Percentiles rank a stretch among this genome's conserved stretches.
Evolutionary conservation across 1,140 invertebrate species (phyloP).

Genomic region (Eurytemora carolleeae): DNA sequence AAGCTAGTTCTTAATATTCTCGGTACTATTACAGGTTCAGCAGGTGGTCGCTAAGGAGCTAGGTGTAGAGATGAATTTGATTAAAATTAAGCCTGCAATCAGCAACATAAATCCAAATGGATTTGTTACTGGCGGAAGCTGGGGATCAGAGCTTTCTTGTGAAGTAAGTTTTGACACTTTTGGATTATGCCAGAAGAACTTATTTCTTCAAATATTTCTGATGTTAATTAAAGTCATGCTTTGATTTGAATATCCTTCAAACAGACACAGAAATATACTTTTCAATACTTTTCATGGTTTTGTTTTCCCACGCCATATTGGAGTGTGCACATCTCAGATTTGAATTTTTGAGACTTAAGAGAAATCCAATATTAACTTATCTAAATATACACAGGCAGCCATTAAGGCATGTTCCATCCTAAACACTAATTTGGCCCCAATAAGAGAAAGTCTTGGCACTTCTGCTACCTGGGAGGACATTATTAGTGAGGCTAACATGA

Average conservation of each 20-base stretch:
- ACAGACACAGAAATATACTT: no score
- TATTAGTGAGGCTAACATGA: slow-evolving; percentile 33
- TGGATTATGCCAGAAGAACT: no score
- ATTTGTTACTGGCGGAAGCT: slow-evolving; percentile 24
- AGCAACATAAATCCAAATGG: slow-evolving; percentile 23
- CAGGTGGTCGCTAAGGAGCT: slow-evolving; percentile 13
- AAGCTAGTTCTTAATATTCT: no score
- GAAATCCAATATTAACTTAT: no score
- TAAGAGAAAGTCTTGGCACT: slow-evolving; percentile 35
- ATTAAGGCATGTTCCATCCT: slow-evolving; percentile 44
- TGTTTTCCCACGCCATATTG: no score
- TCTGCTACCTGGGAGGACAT: slow-evolving; percentile 41
- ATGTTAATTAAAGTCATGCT: no score
- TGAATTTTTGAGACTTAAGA: no score
- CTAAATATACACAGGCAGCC: slow-evolving; percentile 36
- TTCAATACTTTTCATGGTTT: no score
- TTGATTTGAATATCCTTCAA: no score
- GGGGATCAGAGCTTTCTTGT: slow-evolving; percentile 17
- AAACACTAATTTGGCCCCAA: slow-evolving; percentile 36
- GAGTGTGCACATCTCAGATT: no score
- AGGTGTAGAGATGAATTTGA: slow-evolving; percentile 16
- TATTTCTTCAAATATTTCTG: no score
- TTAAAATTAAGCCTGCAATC: slow-evolving; percentile 23
- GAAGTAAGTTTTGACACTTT: background rate
- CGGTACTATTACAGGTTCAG: background rate